These are phyloP conservation scores for Podotricha telesiphe DNA, from an alignment of 2,888 invertebrate species.

Conservation along the genomic window DNA sequence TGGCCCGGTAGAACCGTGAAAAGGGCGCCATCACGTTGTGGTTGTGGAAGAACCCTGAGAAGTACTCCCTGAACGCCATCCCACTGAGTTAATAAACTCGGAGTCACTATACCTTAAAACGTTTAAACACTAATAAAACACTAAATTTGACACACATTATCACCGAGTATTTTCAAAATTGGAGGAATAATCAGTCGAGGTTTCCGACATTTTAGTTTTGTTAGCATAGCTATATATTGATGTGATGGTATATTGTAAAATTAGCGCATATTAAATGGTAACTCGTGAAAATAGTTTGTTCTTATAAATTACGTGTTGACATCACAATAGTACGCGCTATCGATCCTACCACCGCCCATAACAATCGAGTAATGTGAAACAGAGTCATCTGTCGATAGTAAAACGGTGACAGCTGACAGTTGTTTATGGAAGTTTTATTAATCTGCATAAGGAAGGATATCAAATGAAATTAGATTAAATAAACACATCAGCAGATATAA, in stretches of 20 bases:
- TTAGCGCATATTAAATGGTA: slow-evolving; percentile 36
- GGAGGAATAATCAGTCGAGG: slow-evolving; percentile 45
- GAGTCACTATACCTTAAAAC: slow-evolving; percentile 53
- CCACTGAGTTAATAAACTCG: slow-evolving; percentile 43
- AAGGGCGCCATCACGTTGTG: slow-evolving; percentile 73
- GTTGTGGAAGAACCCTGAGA: slow-evolving; percentile 59
- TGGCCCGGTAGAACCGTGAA: slow-evolving; percentile 73
- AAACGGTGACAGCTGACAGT: slow-evolving; percentile 7
- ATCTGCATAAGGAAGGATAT: not conserved
- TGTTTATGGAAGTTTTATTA: slow-evolving; percentile 16
- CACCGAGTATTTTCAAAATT: slow-evolving; percentile 58
- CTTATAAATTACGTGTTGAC: slow-evolving; percentile 62
- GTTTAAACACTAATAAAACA: slow-evolving; percentile 63
- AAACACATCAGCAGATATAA: not conserved
- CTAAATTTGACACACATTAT: slow-evolving; percentile 82
- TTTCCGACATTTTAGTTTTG: slow-evolving; percentile 45
- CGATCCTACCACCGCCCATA: slow-evolving; percentile 55
- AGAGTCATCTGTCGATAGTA: slow-evolving; percentile 25
- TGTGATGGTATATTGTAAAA: slow-evolving; percentile 25
- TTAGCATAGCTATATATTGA: slow-evolving; percentile 24
- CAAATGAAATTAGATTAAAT: not conserved
- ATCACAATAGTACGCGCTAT: slow-evolving; percentile 61
- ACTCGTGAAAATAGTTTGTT: slow-evolving; percentile 44
- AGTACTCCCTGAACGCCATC: slow-evolving; percentile 62
- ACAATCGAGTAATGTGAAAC: slow-evolving; percentile 39